A percentile compares a stretch with the other conserved stretches of the same genome.
phyloP scores from a whole-genome alignment of 2,888 invertebrate species.

The Danaus chrysippus region DNA sequence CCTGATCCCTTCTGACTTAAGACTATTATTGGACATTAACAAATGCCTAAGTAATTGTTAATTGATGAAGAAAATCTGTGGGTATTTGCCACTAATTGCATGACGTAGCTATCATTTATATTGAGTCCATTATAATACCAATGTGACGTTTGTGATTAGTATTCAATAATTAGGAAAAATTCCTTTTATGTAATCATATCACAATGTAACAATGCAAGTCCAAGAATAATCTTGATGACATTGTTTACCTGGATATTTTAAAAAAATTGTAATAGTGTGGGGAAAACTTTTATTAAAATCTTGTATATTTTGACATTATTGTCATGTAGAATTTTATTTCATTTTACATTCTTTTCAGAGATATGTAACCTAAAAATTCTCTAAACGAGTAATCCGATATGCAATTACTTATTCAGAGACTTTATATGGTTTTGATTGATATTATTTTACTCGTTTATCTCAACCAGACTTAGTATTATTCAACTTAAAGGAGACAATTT shows the following conservation, averaged over 20 bases:
- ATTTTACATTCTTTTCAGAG: no score
- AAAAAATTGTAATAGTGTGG: background rate
- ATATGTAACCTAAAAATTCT: no score
- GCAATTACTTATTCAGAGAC: no score
- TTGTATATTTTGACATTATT: no score
- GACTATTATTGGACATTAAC: constrained; percentile 34
- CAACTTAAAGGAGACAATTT: no score
- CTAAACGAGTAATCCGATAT: no score
- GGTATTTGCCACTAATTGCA: constrained; percentile 53
- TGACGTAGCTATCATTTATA: constrained; percentile 34
- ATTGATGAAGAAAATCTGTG: constrained; percentile 43
- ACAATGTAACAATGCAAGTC: constrained; percentile 17
- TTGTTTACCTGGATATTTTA: background rate
- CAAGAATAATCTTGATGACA: background rate
- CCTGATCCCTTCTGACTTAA: constrained; percentile 20
- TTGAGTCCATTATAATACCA: constrained; percentile 16
- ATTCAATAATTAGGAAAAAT: constrained; percentile 18
- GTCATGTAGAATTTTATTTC: no score
- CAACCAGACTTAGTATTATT: no score
- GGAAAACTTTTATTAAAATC: no score
- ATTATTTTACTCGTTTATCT: no score
- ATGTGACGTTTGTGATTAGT: constrained; percentile 15
- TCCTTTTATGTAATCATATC: constrained; percentile 22
- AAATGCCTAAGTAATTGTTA: constrained; percentile 49
- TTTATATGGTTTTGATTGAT: no score